A percentile compares a stretch with the other conserved stretches of the same genome.
These are phyloP conservation scores for Phania funesta DNA, from an alignment of 2,888 invertebrate genomes.

Conservation along the genomic window DNA sequence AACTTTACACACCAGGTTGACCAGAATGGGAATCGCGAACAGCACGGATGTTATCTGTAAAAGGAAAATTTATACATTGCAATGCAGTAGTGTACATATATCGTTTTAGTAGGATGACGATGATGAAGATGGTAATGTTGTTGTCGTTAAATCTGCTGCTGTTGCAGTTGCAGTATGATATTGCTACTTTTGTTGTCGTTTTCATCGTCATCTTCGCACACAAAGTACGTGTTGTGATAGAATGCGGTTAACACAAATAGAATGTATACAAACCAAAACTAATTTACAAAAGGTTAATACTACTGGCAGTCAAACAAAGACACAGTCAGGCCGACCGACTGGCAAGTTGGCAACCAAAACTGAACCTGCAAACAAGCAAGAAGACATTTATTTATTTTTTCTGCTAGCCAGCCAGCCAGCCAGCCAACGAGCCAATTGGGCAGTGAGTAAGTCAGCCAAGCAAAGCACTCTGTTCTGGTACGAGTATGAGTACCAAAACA, in stretches of 20 bases:
- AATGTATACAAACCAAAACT: constrained; percentile 67
- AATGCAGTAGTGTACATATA: constrained; percentile 48
- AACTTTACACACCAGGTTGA: constrained; percentile 66
- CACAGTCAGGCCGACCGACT: constrained; percentile 39
- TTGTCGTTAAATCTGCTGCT: constrained; percentile 45
- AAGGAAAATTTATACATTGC: constrained; percentile 66
- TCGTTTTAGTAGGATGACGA: constrained; percentile 15
- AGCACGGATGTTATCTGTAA: constrained; percentile 67
- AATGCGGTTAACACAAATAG: constrained; percentile 67
- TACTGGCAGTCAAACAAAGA: constrained; percentile 51
- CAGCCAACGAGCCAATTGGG: not conserved
- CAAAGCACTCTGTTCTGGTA: constrained; percentile 28
- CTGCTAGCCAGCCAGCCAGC: not conserved
- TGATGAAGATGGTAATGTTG: constrained; percentile 42
- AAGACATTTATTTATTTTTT: constrained; percentile 12
- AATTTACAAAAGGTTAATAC: constrained; percentile 68
- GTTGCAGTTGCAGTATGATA: constrained; percentile 25
- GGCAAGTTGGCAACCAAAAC: constrained; percentile 31
- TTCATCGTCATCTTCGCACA: constrained; percentile 68
- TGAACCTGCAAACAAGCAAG: constrained; percentile 24
- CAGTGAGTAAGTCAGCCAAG: constrained; percentile 11
- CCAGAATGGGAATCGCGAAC: constrained; percentile 67
- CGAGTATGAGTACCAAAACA: constrained; percentile 10
- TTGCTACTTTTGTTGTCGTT: constrained; percentile 53
- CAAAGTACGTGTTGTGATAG: constrained; percentile 67